Conservation (phyloP, 1,140 invertebrate genomes). For the Ruditapes philippinarum region DNA sequence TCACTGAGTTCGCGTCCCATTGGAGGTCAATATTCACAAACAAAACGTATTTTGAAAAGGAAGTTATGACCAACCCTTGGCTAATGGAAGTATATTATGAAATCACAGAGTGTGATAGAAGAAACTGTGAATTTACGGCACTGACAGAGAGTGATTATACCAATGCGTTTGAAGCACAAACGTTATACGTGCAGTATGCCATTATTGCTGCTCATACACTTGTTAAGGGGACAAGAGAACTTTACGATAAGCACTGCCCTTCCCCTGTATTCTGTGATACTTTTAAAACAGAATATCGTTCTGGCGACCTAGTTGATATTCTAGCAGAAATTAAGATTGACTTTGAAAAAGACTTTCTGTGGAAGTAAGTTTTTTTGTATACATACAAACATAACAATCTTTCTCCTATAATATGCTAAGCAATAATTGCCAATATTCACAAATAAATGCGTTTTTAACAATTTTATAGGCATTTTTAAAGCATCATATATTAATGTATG, state of each 20-base stretch:
- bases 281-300: not conserved
- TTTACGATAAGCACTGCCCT: not conserved
- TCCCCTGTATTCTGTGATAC: not conserved
- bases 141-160: not conserved
- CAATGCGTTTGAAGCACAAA: not conserved
- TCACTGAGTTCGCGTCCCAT: constrained; percentile 49
- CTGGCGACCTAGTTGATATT: not conserved
- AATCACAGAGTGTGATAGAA: not conserved
- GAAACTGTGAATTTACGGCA: not conserved
- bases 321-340: not conserved
- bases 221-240: not conserved
- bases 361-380: too few relatives aligned
- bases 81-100: constrained; percentile 29
- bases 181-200: constrained; percentile 12
- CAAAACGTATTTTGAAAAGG: not conserved
- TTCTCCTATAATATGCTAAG: too few relatives aligned
- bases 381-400: too few relatives aligned
- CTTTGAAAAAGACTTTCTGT: not conserved
- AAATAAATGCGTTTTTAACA: too few relatives aligned
- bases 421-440: too few relatives aligned
- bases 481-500: too few relatives aligned
- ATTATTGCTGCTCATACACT: constrained; percentile 11
- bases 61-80: constrained; percentile 52
- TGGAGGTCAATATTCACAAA: constrained; percentile 65
- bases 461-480: too few relatives aligned